These are phyloP conservation scores for Trachelus stipa DNA, from an alignment of 2,888 invertebrate genomes.

Conservation along the genomic window DNA sequence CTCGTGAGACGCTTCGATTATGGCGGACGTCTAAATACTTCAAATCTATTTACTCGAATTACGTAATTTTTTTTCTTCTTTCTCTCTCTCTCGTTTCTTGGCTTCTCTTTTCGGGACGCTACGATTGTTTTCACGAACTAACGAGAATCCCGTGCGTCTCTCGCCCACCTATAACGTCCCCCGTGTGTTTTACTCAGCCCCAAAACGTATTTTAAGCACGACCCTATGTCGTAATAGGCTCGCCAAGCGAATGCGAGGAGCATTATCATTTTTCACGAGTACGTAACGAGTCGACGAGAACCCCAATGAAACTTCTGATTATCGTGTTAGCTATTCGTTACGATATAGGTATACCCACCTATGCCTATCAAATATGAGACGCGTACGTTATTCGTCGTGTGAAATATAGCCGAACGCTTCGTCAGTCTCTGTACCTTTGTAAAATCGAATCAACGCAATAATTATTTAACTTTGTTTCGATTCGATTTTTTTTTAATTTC, in stretches of 20 bases:
- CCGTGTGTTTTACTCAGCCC: neutral
- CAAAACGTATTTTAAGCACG: constrained; percentile 5
- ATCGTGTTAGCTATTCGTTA: neutral
- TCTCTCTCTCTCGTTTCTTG: constrained; percentile 22
- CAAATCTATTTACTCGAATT: neutral
- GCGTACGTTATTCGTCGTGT: no score
- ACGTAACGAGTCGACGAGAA: constrained; percentile 2
- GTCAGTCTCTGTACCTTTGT: neutral
- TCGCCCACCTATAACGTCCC: neutral
- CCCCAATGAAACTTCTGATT: constrained; percentile 1
- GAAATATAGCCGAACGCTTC: neutral
- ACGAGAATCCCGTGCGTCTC: neutral
- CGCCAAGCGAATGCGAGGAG: neutral
- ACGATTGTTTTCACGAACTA: neutral
- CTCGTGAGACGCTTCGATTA: neutral
- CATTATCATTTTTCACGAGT: constrained; percentile 5
- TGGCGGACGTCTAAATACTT: neutral
- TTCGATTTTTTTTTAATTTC: neutral
- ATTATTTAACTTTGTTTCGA: neutral
- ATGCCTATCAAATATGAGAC: neutral
- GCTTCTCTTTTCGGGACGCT: neutral
- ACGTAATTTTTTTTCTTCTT: constrained; percentile 6
- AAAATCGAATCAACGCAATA: neutral
- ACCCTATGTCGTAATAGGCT: constrained; percentile 1
- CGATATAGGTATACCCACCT: neutral